These are phyloP conservation scores for Saccopteryx bilineata DNA, from an alignment of 2,113 vertebrate genomes.

Conservation along the genomic window DNA sequence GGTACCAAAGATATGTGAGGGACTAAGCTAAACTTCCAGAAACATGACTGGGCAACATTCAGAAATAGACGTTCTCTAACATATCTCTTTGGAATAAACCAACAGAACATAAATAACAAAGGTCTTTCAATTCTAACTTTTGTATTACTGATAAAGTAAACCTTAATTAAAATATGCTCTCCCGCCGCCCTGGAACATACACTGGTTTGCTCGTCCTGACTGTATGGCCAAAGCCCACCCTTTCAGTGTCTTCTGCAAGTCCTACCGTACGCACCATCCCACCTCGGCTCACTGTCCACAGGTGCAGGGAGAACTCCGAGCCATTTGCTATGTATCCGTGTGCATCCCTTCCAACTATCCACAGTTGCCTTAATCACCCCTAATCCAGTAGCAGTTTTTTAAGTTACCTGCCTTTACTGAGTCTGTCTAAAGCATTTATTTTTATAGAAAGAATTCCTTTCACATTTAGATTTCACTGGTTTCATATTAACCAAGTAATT, in stretches of 20 bases:
- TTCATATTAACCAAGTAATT: not conserved
- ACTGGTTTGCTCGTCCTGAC: not conserved
- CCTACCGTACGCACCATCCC: not conserved
- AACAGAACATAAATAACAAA: not conserved
- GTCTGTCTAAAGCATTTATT: not conserved
- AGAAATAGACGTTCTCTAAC: not conserved
- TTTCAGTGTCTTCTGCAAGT: not conserved
- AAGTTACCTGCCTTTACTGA: not conserved
- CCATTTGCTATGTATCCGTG: not conserved
- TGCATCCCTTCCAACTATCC: not conserved
- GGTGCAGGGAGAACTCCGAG: not conserved
- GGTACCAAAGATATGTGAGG: not conserved
- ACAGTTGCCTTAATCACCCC: not conserved
- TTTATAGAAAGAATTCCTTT: not conserved
- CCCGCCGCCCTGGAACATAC: fast-evolving
- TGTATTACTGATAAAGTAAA: not conserved
- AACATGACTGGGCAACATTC: not conserved
- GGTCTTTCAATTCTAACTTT: not conserved
- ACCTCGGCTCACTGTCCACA: not conserved
- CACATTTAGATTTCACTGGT: not conserved
- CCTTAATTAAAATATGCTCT: not conserved
- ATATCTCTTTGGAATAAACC: constrained; percentile 1
- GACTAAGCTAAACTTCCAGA: not conserved
- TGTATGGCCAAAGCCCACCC: not conserved
- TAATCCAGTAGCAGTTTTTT: not conserved